Evolutionary conservation across 1,140 invertebrate species (phyloP).

Genomic region (Atopsyche davidsoni): DNA sequence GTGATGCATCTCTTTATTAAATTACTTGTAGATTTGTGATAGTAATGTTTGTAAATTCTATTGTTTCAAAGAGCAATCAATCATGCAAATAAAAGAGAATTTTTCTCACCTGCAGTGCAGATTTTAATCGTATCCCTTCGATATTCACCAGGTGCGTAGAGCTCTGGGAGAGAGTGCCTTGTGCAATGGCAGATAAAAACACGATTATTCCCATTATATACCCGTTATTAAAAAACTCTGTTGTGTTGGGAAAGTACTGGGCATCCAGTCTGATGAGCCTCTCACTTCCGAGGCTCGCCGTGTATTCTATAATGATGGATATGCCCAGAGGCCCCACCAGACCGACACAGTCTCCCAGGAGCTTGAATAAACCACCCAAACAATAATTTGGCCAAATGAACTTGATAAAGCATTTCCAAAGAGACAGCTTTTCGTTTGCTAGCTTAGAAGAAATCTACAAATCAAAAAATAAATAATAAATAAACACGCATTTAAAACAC

Average conservation of each 20-base stretch:
- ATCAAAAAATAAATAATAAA: slow-evolving; percentile 8
- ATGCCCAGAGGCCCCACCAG: slow-evolving; percentile 73
- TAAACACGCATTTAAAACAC: neutral
- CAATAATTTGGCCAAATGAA: slow-evolving; percentile 67
- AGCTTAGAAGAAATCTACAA: slow-evolving; percentile 22
- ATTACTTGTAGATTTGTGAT: too few species aligned
- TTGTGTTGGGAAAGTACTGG: slow-evolving; percentile 27
- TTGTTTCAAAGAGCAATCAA: too few species aligned
- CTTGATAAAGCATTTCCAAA: slow-evolving; percentile 62
- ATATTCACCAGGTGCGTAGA: slow-evolving; percentile 76
- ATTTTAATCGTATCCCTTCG: slow-evolving; percentile 73
- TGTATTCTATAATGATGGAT: slow-evolving; percentile 65
- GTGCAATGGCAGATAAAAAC: slow-evolving; percentile 64
- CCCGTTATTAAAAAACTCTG: slow-evolving; percentile 63
- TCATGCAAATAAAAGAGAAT: too few species aligned
- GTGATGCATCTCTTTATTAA: too few species aligned
- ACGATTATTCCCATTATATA: slow-evolving; percentile 70
- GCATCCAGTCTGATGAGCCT: slow-evolving; percentile 22
- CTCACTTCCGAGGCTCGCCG: slow-evolving; percentile 36
- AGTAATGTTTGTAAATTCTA: too few species aligned
- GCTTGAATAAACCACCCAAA: slow-evolving; percentile 65
- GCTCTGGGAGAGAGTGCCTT: slow-evolving; percentile 77
- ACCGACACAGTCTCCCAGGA: slow-evolving; percentile 70
- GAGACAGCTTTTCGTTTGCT: slow-evolving; percentile 21
- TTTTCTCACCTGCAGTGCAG: slow-evolving; percentile 65